Conservation (phyloP, 2,113 vertebrate genomes). For the Patagioenas fasciata region DNA sequence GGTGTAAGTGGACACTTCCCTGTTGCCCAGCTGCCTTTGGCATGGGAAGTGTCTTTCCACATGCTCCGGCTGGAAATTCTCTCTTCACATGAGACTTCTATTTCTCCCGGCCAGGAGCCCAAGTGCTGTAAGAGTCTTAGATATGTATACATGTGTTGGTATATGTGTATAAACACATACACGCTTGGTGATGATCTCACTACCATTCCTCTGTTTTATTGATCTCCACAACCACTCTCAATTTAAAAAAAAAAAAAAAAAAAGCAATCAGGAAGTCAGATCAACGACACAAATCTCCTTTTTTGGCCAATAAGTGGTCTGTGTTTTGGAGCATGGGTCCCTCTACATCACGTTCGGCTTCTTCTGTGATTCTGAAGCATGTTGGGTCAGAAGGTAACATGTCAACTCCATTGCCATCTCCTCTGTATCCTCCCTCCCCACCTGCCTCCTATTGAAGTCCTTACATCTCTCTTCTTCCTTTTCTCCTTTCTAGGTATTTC, state of each 20-base stretch:
- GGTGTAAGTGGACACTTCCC: background rate
- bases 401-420: background rate
- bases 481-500: background rate
- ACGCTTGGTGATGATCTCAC: background rate
- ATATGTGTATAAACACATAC: accelerated
- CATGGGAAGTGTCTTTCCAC: background rate
- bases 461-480: background rate
- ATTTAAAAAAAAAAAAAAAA: background rate
- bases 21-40: background rate
- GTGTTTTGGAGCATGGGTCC: background rate
- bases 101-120: background rate
- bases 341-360: background rate
- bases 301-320: background rate
- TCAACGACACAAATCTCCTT: background rate
- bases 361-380: background rate
- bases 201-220: background rate
- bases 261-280: background rate
- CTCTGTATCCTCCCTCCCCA: background rate
- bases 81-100: background rate
- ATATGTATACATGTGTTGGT: too few relatives aligned
- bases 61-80: background rate
- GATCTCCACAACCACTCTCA: background rate
- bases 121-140: background rate
- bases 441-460: background rate
- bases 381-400: background rate